Base-by-base conservation (phyloP, 2,797 vertebrate species). In the Syncerus caffer region DNA sequence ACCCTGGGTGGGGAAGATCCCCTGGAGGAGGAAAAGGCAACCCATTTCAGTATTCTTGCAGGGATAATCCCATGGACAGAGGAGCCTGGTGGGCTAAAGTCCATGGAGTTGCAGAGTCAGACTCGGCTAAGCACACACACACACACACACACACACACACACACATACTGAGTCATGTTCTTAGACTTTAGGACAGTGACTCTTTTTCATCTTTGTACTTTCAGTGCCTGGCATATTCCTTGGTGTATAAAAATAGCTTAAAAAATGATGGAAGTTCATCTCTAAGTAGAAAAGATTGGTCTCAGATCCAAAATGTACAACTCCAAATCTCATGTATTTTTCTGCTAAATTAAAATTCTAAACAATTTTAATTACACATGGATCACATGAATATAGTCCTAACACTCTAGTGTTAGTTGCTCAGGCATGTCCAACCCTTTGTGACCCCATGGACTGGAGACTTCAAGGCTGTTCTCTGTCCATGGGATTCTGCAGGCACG, bases 401-500 rank as follows among this genome's bases (percentile, higher is more conserved):
- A 19, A 1, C 11, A 21, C 2, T 0, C 9, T 21, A 11, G 64
- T 0, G 64, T 11, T 21, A 2, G n/a, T 34, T 6, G 17, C n/a
- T 21, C n/a, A 3, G 4, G 1, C n/a, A 1, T 34, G n/a, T 21
- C n/a, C 64, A 19, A 6, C n/a, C 14, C 17, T 67, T 2, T 34
- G n/a, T 34, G 64, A 21, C 64, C 17, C 17, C 4, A 2, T 34
- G 64, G 64, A 11, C n/a, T 21, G n/a, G 21, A 34, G 64, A 64
- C 64, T 6, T 1, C n/a, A 34, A 34, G 17, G 64, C 17, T 34
- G 1, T 2, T 34, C 17, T 34, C 64, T 11, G n/a, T 67, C n/a
- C 64, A 6, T 1, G 2, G n/a, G n/a, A 6, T 21, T 67, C 64
- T 34, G 9, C 2, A 67, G 64, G n/a, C 64, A 67, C 34, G 64